Percentiles rank a stretch among this genome's conserved stretches.
Evolutionary conservation across 2,888 invertebrate species (phyloP).

Genomic region (Tyria jacobaeae): DNA sequence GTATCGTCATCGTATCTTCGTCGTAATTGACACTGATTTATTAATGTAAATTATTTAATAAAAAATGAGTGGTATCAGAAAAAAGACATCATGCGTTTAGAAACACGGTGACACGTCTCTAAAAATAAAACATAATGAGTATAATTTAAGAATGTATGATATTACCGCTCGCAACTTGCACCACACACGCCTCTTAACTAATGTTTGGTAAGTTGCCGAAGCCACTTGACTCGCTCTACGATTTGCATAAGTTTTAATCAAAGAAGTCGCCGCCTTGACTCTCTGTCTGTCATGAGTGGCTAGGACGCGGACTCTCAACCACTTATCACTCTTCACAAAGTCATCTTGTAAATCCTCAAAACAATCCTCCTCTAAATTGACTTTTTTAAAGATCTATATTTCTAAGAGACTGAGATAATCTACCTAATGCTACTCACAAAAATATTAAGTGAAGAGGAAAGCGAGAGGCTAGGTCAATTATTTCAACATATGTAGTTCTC

Average conservation of each 20-base stretch:
- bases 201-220: constrained; percentile 60
- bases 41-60: no score
- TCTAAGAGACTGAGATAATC: neutral
- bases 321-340: constrained; percentile 51
- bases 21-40: no score
- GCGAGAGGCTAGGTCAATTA: constrained; percentile 5
- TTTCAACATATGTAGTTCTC: constrained; percentile 6
- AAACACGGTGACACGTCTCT: no score
- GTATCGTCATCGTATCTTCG: no score
- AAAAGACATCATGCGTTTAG: no score
- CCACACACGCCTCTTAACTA: constrained; percentile 34
- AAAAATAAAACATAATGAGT: neutral
- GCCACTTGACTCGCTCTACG: constrained; percentile 64
- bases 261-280: constrained; percentile 59
- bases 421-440: constrained; percentile 5
- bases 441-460: neutral
- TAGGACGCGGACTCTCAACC: constrained; percentile 28
- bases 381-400: constrained; percentile 20
- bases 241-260: constrained; percentile 81
- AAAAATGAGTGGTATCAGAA: no score
- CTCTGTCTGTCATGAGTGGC: constrained; percentile 1
- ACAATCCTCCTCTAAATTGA: constrained; percentile 14
- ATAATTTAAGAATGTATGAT: no score
- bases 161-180: constrained; percentile 9
- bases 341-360: constrained; percentile 44